Evolutionary conservation across 2,888 invertebrate genomes (phyloP), one percentile per base, ranked within the genome.

Genomic region (Oegoconia quadripuncta): DNA sequence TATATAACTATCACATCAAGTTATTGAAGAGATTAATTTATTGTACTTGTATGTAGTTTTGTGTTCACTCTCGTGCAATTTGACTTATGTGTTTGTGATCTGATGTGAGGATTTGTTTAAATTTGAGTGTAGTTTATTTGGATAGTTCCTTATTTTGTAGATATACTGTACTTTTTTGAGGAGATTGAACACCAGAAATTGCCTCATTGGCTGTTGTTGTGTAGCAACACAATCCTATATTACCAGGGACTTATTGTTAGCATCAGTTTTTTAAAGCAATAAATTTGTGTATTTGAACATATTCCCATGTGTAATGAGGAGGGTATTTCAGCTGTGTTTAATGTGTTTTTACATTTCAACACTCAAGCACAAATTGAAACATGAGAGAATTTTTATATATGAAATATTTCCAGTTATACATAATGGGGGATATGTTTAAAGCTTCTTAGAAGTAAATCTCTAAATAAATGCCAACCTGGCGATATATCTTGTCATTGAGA

Each of bases 131-230:
- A 78, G 76, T 76, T 68, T 77, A 76, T 76, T 68, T 75, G 68
- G 78, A 81, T 82, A 82, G 87, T 87, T 87, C 87, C 87, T 87
- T 86, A 79, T 77, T 80, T 78, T 69, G 60, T 86, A 83, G 81
- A 55, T 62, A 64, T 73, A 75, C 74, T 67, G 59, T 74, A 70
- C 63, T 64, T 71, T 70, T 64, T 58, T 68, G 69, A 63, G 63
- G 57, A 58, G 68, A 62, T 55, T 64, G 54, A 54, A 59, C 56
- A 62, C 48, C 52, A 55, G 50, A 55, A 51, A 45, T 11, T 17
- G 55, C 39, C 52, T 54, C 48, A 55, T 37, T 50, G 59, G 48
- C 52, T 55, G 59, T 55, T 54, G 50, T 55, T 51, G 49, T 49
- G 49, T 53, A 55, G 53, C 48, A 49, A 51, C n/a, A 55, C 50